Base-by-base conservation (phyloP, 2,797 vertebrate species). In the Anguilla megastoma region DNA sequence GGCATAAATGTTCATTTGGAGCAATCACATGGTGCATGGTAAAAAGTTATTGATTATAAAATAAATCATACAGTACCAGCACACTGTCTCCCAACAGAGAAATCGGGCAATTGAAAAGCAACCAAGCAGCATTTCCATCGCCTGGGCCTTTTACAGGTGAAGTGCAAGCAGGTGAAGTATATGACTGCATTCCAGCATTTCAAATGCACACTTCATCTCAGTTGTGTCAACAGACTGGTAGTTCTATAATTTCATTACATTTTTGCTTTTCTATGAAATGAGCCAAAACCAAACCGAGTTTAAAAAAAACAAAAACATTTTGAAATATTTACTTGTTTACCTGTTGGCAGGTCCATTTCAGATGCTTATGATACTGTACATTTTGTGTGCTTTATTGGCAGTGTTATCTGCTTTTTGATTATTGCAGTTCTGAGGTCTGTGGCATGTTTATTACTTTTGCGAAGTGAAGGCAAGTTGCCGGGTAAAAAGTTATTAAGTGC, bases 341-440 rank as follows among this genome's bases (percentile, higher is more conserved):
- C 0, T 82, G 79, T 82, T 82, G 79, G n/a, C 41, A 24, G 16
- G 79, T 50, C 79, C 41, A 82, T 82, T 82, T 82, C 45, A 82
- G 21, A 82, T 82, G 79, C 79, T 48, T 50, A 50, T 82, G 41
- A 82, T 82, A 24, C 41, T n/a, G 41, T 50, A n/a, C 41, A 82
- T 82, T 82, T 50, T 82, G 41, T 82, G 41, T n/a, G 45, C 79
- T 82, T 82, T 82, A 82, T 82, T 50, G 74, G 18, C 21, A 50
- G 16, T 2, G 79, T 27, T 84, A n/a, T 58, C n/a, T 58, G 83
- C 83, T 58, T 30, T 45, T 84, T 84, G 52, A 84, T 33, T 50
- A 82, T 82, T 82, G 41, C 45, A 24, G 41, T 82, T 82, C 79
- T 82, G 79, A 82, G 83, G 83, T 52, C 41, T 84, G 52, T 84